Percentiles rank a stretch among this genome's conserved stretches.
Evolutionary conservation across 2,113 vertebrate genomes (phyloP).

Genomic region (Pithys albifrons): DNA sequence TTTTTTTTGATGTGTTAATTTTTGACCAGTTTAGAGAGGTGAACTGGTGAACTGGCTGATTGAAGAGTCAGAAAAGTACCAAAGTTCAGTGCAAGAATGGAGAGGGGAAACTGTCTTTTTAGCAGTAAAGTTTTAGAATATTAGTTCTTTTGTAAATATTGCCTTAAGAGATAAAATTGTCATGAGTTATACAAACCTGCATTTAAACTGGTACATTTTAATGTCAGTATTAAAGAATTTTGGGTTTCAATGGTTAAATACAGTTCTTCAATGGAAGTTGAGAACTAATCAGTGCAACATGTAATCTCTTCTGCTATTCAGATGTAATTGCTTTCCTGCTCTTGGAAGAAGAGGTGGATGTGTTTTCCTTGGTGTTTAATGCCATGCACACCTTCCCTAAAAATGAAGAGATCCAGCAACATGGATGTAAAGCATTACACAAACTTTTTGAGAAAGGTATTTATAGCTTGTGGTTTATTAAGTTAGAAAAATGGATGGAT

Average conservation of each 20-base stretch:
- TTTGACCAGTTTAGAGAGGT: background rate
- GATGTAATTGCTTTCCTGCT: conserved; percentile 82
- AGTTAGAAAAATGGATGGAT: background rate
- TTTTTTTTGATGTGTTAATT: background rate
- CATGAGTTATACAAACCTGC: background rate
- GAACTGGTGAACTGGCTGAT: background rate
- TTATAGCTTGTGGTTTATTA: background rate
- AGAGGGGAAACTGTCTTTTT: background rate
- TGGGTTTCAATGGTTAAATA: background rate
- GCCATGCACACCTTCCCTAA: conserved; percentile 85
- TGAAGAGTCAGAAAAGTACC: background rate
- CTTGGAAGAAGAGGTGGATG: conserved; percentile 88
- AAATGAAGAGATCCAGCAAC: conserved; percentile 86
- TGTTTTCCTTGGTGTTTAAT: conserved; percentile 86
- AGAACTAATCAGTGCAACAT: background rate
- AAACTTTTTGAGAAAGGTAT: conserved; percentile 88
- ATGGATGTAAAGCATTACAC: conserved; percentile 85
- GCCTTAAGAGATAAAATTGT: background rate
- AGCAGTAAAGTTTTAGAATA: background rate
- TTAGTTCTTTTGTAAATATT: background rate
- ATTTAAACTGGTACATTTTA: background rate
- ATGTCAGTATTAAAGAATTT: background rate
- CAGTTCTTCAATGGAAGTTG: background rate
- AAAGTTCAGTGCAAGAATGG: background rate
- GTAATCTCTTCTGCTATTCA: conserved; percentile 51